Conservation (phyloP, 1,140 invertebrate genomes). For the Chironomus tepperi region DNA sequence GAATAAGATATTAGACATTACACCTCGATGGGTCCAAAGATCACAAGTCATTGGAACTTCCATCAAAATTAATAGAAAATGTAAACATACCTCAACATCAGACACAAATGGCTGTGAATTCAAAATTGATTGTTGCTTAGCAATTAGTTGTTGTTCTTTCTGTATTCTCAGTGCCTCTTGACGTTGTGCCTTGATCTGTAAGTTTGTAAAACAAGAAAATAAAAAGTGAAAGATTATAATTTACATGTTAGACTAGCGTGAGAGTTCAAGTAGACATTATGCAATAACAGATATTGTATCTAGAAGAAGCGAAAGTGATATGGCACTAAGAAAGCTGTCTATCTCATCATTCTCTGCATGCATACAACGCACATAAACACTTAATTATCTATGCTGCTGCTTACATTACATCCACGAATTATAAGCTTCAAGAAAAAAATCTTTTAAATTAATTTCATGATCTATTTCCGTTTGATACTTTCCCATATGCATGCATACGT, state of each 20-base stretch:
- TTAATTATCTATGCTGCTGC: too few relatives aligned
- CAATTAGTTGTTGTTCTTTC: conserved; percentile 36
- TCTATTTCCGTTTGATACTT: background rate
- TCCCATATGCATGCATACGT: background rate
- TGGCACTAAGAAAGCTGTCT: too few relatives aligned
- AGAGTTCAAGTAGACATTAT: background rate
- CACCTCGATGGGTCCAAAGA: background rate
- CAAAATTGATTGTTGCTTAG: conserved; percentile 39
- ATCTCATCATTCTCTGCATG: too few relatives aligned
- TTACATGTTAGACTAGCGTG: background rate
- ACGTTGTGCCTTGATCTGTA: conserved; percentile 31
- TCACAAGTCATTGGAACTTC: too few relatives aligned
- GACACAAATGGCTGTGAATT: conserved; percentile 39
- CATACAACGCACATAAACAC: too few relatives aligned
- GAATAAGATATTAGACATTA: background rate
- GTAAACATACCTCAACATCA: conserved; percentile 36
- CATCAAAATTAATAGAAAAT: background rate
- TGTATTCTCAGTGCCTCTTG: conserved; percentile 41
- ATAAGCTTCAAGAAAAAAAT: background rate
- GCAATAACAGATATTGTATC: too few relatives aligned
- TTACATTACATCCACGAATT: too few relatives aligned
- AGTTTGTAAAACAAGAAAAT: background rate
- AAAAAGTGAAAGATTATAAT: background rate
- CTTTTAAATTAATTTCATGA: background rate
- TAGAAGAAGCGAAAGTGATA: too few relatives aligned